phyloP scores from a whole-genome alignment of 2,797 vertebrate species.

The Macropodus opercularis region DNA sequence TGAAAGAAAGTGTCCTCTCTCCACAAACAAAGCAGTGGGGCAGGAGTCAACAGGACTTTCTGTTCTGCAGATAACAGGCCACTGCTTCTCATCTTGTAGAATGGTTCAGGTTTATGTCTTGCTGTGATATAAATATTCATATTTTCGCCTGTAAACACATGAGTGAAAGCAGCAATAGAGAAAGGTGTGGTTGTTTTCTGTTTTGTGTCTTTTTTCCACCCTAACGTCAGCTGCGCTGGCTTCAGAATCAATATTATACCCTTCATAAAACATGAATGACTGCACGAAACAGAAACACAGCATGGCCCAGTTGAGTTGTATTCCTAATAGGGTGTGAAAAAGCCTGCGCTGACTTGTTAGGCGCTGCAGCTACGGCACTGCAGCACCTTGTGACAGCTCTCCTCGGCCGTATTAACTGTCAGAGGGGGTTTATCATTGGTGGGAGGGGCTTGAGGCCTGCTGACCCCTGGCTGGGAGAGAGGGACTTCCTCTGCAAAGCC shows the following conservation, averaged over 20 bases:
- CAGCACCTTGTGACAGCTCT: constrained; percentile 58
- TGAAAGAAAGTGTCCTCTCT: background rate
- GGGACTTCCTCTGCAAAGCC: constrained; percentile 36
- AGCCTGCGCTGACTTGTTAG: constrained; percentile 56
- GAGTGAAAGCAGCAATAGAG: constrained; percentile 29
- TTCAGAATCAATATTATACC: constrained; percentile 74
- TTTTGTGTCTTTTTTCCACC: background rate
- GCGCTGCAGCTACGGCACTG: constrained; percentile 52
- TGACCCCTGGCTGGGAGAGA: constrained; percentile 48
- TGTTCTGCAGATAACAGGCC: background rate
- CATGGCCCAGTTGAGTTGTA: constrained; percentile 70
- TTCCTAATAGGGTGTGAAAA: constrained; percentile 76
- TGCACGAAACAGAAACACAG: constrained; percentile 68
- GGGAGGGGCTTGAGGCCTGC: constrained; percentile 40
- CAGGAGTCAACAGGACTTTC: background rate
- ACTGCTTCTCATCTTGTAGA: constrained; percentile 22
- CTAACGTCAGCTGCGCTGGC: constrained; percentile 49
- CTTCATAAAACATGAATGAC: constrained; percentile 79
- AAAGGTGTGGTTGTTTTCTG: background rate
- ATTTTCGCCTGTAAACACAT: constrained; percentile 6
- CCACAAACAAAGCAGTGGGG: constrained; percentile 7
- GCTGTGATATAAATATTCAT: constrained; percentile 39
- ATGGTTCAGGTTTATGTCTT: constrained; percentile 2
- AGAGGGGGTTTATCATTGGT: constrained; percentile 46
- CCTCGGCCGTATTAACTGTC: constrained; percentile 37